These are phyloP conservation scores for Eretmodus cyanostictus DNA, from an alignment of 2,113 vertebrate species.

Conservation along the genomic window DNA sequence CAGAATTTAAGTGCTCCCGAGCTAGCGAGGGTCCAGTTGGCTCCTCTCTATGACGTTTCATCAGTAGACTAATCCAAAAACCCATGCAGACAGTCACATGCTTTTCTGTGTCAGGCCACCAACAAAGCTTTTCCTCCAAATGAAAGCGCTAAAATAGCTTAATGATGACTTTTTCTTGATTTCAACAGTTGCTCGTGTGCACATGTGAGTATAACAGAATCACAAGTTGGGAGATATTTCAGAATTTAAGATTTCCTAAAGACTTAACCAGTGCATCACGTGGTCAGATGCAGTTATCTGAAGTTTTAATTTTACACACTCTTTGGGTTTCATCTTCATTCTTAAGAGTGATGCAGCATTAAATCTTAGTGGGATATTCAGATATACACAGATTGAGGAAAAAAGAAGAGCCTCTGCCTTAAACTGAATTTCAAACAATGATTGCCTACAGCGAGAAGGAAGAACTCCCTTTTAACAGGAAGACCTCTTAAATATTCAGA, in stretches of 20 bases:
- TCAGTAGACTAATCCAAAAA: background rate
- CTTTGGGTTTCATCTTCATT: background rate
- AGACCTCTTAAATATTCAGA: background rate
- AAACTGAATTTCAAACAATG: background rate
- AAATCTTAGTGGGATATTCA: background rate
- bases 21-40: background rate
- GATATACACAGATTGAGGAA: background rate
- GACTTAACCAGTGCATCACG: rapidly evolving
- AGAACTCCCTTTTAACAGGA: background rate
- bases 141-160: background rate
- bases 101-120: background rate
- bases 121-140: background rate
- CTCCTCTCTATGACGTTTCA: background rate
- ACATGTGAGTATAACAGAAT: background rate
- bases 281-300: background rate
- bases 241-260: background rate
- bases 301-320: background rate
- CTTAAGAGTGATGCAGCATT: background rate
- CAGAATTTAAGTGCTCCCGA: background rate
- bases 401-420: background rate
- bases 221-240: background rate
- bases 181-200: background rate
- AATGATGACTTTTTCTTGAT: background rate
- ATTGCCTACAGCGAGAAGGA: background rate
- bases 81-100: background rate